Percentiles rank a stretch among this genome's conserved stretches.
phyloP scores from a whole-genome alignment of 2,113 vertebrate genomes.

The Peromyscus maniculatus region DNA sequence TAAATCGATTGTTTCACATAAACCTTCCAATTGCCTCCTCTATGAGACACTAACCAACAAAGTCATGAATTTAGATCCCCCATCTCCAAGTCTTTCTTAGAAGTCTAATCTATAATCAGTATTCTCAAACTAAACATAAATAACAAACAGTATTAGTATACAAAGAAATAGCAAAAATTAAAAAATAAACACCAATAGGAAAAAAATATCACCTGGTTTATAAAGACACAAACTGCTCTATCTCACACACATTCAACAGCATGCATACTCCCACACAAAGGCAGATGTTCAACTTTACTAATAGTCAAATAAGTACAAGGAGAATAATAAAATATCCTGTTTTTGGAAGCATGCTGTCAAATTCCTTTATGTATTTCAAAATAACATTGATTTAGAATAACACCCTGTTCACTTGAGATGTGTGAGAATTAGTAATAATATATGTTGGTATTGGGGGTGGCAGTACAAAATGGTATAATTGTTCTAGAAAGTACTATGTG shows the following conservation, averaged over 20 bases:
- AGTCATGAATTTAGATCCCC: not conserved
- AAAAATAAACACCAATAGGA: not conserved
- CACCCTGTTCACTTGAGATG: not conserved
- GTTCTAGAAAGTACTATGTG: not conserved
- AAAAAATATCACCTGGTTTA: not conserved
- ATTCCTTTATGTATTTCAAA: conserved; percentile 34
- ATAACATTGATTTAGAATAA: not conserved
- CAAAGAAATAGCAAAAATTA: not conserved
- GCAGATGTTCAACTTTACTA: not conserved
- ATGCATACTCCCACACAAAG: not conserved
- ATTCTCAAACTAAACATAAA: not conserved
- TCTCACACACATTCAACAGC: not conserved
- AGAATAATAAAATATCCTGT: not conserved
- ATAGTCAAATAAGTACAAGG: not conserved
- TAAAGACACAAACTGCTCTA: not conserved
- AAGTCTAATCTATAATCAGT: not conserved
- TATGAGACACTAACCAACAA: not conserved
- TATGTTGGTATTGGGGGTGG: not conserved
- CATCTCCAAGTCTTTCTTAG: not conserved
- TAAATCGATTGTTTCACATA: not conserved
- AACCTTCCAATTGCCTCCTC: not conserved
- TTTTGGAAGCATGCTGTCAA: not conserved
- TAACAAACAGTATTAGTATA: not conserved
- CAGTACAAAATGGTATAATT: not conserved
- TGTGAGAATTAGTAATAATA: not conserved